Evolutionary conservation across 1,140 invertebrate species (phyloP), one percentile per base, ranked within the genome.

Genomic region (Elymnias hypermnestra): DNA sequence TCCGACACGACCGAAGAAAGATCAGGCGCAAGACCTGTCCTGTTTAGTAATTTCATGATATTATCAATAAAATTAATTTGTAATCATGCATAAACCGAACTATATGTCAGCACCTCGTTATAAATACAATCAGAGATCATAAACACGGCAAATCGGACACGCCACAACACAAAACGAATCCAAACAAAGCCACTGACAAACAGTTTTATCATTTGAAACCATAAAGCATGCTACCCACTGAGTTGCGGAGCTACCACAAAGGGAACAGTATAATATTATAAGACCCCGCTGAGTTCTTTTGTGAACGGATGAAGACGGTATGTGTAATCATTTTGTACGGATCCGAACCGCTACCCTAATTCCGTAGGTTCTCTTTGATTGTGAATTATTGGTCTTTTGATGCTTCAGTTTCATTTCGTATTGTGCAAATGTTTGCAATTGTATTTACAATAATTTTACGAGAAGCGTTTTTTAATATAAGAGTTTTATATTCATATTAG

Each of bases 181-280:
- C 56, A 43, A 53, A 76, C 69, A 81, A 71, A 71, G 72, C 68
- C 66, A 67, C 75, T 74, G 65, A 77, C 73, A 78, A 82, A 82
- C 79, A 76, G 68, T 83, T 75, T 73, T 81, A 84, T 82, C 81
- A 84, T 84, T 84, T 72, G 72, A 75, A 84, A 72, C 75, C 81
- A 79, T 83, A 83, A 82, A 83, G 73, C 63, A 75, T 82, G 66
- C 73, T 72, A 65, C 79, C 77, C 63, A 79, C 79, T 72, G 75
- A 42, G 76, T 53, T 56, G 53, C 58, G 61, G 55, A 64, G 70
- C 71, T 73, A 73, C 77, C 54, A 82, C 75, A 84, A 82, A 84
- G 74, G 76, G 65, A 71, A 63, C 70, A 63, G 74, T 74, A 84
- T 72, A 81, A 82, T 84, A 84, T 81, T 66, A 68, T 72, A 72